Base-by-base conservation (phyloP, 2,797 vertebrate species). In the Takifugu ocellatus region DNA sequence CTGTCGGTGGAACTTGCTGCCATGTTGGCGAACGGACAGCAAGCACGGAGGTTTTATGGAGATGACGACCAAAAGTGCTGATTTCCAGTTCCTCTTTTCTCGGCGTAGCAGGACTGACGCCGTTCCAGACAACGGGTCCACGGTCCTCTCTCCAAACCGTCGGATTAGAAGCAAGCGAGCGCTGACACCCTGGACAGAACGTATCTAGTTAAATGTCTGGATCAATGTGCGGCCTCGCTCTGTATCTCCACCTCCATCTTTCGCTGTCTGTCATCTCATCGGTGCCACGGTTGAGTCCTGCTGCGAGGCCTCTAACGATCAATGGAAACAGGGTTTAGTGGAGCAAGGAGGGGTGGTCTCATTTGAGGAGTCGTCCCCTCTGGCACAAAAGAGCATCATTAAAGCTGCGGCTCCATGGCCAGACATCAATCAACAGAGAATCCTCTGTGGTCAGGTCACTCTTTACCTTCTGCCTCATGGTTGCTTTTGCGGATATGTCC, bases 141-240 rank as follows among this genome's bases (percentile, higher is more conserved):
- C 49, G 33, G 78, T 78, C 52, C 33, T 48, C 66, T 62, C 61
- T 66, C 56, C 39, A 61, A 69, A 58, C 48, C 61, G 66, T 53
- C 11, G 33, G 63, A 55, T 63, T 17, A 24, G 54, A 60, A 48
- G 63, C 61, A 54, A 63, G 75, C 66, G 72, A 59, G 6, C 63
- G 26, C 31, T 67, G 62, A 78, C 71, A 44, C 39, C 75, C 77
- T n/a, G 17, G 74, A 83, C 79, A 75, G 75, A 74, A 67, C 63
- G 68, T 64, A 69, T 82, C 82, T 79, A 86, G 86, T 88, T 84
- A 86, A 79, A 54, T 16, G 64, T 36, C 43, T 14, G 72, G 82
- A 88, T 90, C 84, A 70, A 88, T 88, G 82, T 53, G 51, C 61
- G 49, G 62, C 58, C 57, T 67, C 14, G 56, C 69, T 75, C 49